Evolutionary conservation across 2,797 vertebrate species (phyloP).

Genomic region (Thunnus albacares): DNA sequence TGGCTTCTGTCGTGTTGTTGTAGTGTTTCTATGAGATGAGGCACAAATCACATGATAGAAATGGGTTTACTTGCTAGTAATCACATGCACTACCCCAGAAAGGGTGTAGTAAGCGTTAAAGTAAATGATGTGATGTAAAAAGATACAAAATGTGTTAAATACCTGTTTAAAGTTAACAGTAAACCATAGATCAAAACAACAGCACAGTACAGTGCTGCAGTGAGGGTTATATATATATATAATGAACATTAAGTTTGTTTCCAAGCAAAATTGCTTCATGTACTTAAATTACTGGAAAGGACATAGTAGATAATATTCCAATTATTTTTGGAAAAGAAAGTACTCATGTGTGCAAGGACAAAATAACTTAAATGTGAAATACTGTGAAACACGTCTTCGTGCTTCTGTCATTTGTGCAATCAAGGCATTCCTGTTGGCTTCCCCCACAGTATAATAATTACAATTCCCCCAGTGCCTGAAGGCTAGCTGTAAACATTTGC

Average conservation of each 20-base stretch:
- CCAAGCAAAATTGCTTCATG: not conserved
- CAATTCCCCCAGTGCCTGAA: not conserved
- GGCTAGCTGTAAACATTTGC: not conserved
- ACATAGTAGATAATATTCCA: too few relatives aligned
- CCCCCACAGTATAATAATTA: not conserved
- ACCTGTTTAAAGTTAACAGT: too few relatives aligned
- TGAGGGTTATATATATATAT: not conserved
- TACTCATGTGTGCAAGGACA: not conserved
- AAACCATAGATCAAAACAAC: not conserved
- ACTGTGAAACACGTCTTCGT: not conserved
- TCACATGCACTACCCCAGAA: too few relatives aligned
- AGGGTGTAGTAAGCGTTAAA: not conserved
- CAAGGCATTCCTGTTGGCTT: not conserved
- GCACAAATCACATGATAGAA: constrained; percentile 8
- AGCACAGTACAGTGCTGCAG: too few relatives aligned
- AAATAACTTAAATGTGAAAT: not conserved
- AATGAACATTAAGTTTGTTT: not conserved
- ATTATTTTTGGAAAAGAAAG: not conserved
- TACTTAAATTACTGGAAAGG: not conserved
- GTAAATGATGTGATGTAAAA: not conserved
- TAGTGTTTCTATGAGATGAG: too few relatives aligned
- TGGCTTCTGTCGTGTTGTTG: too few relatives aligned
- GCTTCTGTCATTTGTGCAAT: not conserved
- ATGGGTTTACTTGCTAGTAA: constrained; percentile 4
- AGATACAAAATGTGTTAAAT: not conserved